Conservation (phyloP, 2,113 vertebrate genomes). For the Cyanoramphus novaezelandiae region DNA sequence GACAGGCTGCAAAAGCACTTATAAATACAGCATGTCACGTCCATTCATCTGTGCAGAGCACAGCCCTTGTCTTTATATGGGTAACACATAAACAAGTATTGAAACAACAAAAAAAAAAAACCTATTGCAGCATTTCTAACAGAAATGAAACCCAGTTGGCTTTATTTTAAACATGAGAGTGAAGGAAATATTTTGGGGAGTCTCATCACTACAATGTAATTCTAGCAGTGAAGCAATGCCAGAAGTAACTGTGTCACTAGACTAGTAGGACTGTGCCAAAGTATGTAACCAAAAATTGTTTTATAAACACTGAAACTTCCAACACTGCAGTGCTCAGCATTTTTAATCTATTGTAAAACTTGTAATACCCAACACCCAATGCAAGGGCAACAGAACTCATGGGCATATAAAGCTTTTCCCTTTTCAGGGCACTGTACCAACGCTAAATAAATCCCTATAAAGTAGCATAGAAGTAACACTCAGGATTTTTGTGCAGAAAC, state of each 20-base stretch:
- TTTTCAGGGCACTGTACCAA: background rate
- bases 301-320: background rate
- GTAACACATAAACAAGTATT: background rate
- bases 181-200: background rate
- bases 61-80: background rate
- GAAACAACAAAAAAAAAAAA: background rate
- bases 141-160: background rate
- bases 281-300: background rate
- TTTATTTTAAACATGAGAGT: background rate
- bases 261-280: background rate
- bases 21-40: background rate
- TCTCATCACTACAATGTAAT: background rate
- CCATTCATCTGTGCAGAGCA: background rate
- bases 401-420: background rate
- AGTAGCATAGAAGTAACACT: background rate
- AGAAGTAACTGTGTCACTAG: background rate
- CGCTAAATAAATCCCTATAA: background rate
- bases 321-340: background rate
- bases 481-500: rapidly evolving
- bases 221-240: background rate
- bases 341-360: background rate
- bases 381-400: background rate
- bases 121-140: background rate
- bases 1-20: background rate
- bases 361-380: background rate